Percentiles rank a stretch among this genome's conserved stretches.
Conservation (phyloP, 2,797 vertebrate genomes). For the Gobio occitaniae region DNA sequence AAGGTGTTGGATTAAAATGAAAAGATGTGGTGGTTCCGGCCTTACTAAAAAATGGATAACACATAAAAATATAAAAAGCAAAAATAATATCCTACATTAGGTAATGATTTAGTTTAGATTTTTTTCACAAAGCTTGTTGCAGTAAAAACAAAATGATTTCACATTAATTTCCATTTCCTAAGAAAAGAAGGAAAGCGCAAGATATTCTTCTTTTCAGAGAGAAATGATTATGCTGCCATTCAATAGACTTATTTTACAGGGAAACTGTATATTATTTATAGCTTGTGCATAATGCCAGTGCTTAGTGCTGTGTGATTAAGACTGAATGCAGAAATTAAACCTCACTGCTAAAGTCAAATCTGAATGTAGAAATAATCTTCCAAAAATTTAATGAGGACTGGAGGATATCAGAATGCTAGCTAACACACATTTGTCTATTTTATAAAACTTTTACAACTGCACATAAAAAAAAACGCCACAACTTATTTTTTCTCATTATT, state of each 20-base stretch:
- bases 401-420: neutral
- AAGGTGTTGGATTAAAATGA: conserved; percentile 46
- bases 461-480: neutral
- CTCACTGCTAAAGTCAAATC: conserved; percentile 9
- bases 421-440: conserved; percentile 1
- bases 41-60: conserved; percentile 1
- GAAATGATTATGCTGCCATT: conserved; percentile 4
- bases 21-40: conserved; percentile 4
- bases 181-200: neutral
- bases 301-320: conserved; percentile 21
- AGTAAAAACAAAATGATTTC: neutral
- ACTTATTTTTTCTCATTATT: neutral
- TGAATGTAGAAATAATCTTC: conserved; percentile 9
- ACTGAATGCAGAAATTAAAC: conserved; percentile 28
- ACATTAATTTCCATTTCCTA: conserved; percentile 9
- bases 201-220: conserved; percentile 5
- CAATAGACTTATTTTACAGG: conserved; percentile 2
- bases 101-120: neutral
- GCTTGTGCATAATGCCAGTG: neutral
- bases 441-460: neutral
- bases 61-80: neutral
- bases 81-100: neutral
- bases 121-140: neutral
- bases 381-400: neutral
- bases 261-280: conserved; percentile 23